These are phyloP conservation scores for Plemyria rubiginata DNA, from an alignment of 2,888 invertebrate species.

Conservation along the genomic window DNA sequence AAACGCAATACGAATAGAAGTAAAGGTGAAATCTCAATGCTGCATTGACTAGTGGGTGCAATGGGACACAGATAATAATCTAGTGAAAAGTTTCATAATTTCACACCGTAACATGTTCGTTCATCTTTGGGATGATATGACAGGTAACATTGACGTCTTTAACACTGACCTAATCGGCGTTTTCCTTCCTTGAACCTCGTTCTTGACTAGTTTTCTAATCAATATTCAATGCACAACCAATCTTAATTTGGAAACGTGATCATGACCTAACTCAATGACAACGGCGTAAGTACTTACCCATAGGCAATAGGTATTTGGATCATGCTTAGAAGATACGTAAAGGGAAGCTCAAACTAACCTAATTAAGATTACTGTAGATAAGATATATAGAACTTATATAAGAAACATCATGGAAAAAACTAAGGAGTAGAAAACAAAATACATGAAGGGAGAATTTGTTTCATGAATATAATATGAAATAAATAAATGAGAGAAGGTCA, in stretches of 20 bases:
- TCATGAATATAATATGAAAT: too few relatives aligned
- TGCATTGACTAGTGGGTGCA: constrained; percentile 34
- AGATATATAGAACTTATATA: too few relatives aligned
- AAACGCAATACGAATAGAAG: constrained; percentile 62
- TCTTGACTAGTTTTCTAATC: neutral
- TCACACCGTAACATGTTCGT: constrained; percentile 15
- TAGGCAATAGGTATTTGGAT: neutral
- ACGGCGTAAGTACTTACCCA: constrained; percentile 5
- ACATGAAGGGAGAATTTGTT: too few relatives aligned
- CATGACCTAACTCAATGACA: constrained; percentile 54
- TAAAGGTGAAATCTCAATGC: constrained; percentile 59
- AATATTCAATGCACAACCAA: constrained; percentile 21
- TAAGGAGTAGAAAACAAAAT: too few relatives aligned
- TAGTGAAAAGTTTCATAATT: constrained; percentile 22
- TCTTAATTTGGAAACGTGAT: constrained; percentile 33
- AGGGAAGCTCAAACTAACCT: too few relatives aligned
- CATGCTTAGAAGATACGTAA: neutral
- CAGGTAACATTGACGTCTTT: too few relatives aligned
- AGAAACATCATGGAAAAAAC: too few relatives aligned
- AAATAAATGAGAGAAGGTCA: too few relatives aligned
- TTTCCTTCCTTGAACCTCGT: constrained; percentile 22
- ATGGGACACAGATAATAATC: constrained; percentile 13
- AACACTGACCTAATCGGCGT: neutral
- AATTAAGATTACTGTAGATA: too few relatives aligned
- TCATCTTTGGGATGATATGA: neutral